Percentiles rank a stretch among this genome's conserved stretches.
Evolutionary conservation across 92 coral and sea anemone species (phyloP).

Genomic region (Diadumene lineata): DNA sequence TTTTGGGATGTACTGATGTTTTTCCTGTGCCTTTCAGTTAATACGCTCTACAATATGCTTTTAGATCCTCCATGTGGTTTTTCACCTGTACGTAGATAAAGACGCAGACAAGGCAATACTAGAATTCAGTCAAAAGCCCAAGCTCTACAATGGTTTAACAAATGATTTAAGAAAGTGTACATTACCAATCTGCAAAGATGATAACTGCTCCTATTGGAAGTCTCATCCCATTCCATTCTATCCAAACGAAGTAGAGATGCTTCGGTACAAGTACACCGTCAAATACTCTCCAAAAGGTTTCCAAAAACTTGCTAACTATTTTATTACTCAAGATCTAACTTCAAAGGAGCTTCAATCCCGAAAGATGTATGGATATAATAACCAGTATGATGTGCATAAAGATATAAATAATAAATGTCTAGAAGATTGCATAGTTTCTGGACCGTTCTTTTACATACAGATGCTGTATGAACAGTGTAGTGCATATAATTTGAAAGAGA

Average conservation of each 20-base stretch:
- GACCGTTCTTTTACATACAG: slow-evolving; percentile 52
- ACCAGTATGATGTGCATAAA: slow-evolving; percentile 69
- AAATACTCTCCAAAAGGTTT: slow-evolving; percentile 6
- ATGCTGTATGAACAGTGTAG: slow-evolving; percentile 18
- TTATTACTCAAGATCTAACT: background rate
- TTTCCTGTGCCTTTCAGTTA: no score
- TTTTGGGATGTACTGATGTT: no score
- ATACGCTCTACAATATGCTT: no score
- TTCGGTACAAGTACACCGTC: slow-evolving; percentile 48
- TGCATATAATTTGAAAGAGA: slow-evolving; percentile 32
- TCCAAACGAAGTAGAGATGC: background rate
- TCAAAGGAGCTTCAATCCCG: background rate
- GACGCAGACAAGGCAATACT: slow-evolving; percentile 36
- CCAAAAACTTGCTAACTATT: background rate
- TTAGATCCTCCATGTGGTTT: background rate
- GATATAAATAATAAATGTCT: background rate
- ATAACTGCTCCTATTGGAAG: slow-evolving; percentile 38
- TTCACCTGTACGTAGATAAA: slow-evolving; percentile 40
- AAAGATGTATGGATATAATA: background rate
- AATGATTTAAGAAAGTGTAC: background rate
- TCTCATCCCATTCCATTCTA: slow-evolving; percentile 22
- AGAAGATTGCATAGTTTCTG: slow-evolving; percentile 5
- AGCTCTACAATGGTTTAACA: background rate
- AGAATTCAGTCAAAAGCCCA: slow-evolving; percentile 25
- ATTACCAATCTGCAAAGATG: background rate